Evolutionary conservation across 1,140 invertebrate species (phyloP), one percentile per base, ranked within the genome.

Genomic region (Platyura marginata): DNA sequence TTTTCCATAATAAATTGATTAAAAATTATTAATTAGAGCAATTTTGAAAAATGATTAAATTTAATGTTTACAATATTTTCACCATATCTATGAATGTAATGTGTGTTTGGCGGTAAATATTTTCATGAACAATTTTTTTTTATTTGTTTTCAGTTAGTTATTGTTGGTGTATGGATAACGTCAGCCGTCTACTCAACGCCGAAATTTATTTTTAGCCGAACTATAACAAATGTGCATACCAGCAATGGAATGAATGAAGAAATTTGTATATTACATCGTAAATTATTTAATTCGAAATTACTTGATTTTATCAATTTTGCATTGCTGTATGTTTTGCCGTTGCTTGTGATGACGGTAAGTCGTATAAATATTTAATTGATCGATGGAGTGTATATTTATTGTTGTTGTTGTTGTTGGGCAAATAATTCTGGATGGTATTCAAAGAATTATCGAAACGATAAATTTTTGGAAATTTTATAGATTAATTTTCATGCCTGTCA

Each of bases 231-330:
- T 43, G 62, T 60, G 18, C 58, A 60, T 46, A 58, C 54, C 18
- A 58, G 64, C 43, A 63, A 68, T 15, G 74, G 73, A 0, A 63
- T 64, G 42, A 66, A 66, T 46, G 80, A 83, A 54, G 77, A 77
- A 6, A 76, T 84, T 23, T 85, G 81, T 55, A 70, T 80, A 21
- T 62, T 76, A 0, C 74, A 80, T 49, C 67, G 80, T 3, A 71
- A 72, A 51, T 75, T 79, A 50, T 82, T 79, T 56, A 77, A 84
- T 52, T 81, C 79, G 0, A 72, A 79, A 53, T 52, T 79, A 19
- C 72, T 82, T 50, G 81, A 85, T 52, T 74, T 77, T 51, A 71
- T 82, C 43, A 83, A 82, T 60, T 77, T 85, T 51, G 71, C 74
- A 5, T 63, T 84, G 1, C 70, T 83, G 1, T 86, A 85, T 53